These are phyloP conservation scores for Sinocyclocheilus maitianheensis DNA, from an alignment of 2,113 vertebrate species.

Conservation along the genomic window DNA sequence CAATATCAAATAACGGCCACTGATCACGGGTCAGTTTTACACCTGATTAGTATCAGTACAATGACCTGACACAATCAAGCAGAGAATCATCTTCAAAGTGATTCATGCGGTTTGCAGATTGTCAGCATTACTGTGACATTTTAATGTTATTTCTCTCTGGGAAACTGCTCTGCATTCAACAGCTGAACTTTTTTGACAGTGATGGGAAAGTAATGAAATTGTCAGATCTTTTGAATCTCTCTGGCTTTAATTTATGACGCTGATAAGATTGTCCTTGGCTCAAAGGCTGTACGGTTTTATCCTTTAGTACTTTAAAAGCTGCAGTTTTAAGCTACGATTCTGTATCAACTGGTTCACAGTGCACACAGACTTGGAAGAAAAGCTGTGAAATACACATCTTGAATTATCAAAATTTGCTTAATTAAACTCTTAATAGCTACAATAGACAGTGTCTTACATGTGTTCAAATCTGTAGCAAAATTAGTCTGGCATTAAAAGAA, in stretches of 20 bases:
- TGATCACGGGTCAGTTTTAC: not conserved
- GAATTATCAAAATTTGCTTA: not conserved
- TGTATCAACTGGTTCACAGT: not conserved
- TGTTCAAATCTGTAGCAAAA: not conserved
- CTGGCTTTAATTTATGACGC: slow-evolving; percentile 22
- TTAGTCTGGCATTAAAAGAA: not conserved
- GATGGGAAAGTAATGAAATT: slow-evolving; percentile 22
- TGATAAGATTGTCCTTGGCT: slow-evolving; percentile 31
- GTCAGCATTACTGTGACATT: slow-evolving; percentile 26
- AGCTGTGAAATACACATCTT: not conserved
- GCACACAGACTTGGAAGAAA: not conserved
- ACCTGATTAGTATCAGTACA: not conserved
- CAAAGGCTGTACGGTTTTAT: slow-evolving; percentile 16
- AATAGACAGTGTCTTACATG: not conserved
- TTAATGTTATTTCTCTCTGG: not conserved
- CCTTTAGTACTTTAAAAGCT: not conserved
- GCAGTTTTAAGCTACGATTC: not conserved
- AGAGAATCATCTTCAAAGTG: not conserved
- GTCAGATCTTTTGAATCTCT: slow-evolving; percentile 31
- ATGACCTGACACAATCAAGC: not conserved
- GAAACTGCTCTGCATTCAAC: slow-evolving; percentile 30
- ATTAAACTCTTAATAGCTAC: not conserved
- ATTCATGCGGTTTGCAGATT: slow-evolving; percentile 3
- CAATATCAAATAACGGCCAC: not conserved
- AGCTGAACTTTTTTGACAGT: slow-evolving; percentile 31